Base-by-base conservation (phyloP, 1,140 invertebrate species). In the Habropoda laboriosa region DNA sequence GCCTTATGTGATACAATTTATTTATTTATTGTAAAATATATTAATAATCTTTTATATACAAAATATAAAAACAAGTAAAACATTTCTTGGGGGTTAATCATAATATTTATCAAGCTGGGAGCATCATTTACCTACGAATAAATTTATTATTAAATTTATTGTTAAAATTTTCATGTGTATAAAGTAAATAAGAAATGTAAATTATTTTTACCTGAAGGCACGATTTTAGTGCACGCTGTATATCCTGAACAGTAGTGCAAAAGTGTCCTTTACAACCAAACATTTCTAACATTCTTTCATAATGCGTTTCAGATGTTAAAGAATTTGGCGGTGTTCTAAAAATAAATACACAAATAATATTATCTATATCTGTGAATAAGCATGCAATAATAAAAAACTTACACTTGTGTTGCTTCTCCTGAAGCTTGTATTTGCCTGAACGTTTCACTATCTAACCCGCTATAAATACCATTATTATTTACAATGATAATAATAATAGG, bases 381-480 rank as follows among this genome's bases (percentile, higher is more conserved):
- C 47, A 12, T 74, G 27, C 45, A 35, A 60, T 79, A 81, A 55
- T 63, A 32, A 61, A n/a, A 70, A 77, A 81, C 93, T 92, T 94
- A 96, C 95, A 94, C 94, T 90, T 94, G 93, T 10, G 95, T 93
- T 38, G 90, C 81, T 32, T 97, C 94, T 30, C 95, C 95, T 64
- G 94, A 93, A 13, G 94, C 93, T 87, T 95, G 95, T 61, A 98
- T 93, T 40, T 95, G 94, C 55, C 95, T 91, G 90, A 96, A 97
- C 4, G 95, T 94, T 67, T 98, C 96, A 73, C 95, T 93, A 88
- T 97, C 95, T 32, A 99, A 93, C 18, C 98, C 98, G 60, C 95
- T 95, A 90, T 98, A 98, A 86, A 99, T 99, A 66, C 98, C 98
- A 92, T 97, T 98, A 93, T 99, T 99, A 93, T 99, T 99, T 0